phyloP scores from a whole-genome alignment of 2,888 invertebrate genomes.

The Mycalesis mineus region DNA sequence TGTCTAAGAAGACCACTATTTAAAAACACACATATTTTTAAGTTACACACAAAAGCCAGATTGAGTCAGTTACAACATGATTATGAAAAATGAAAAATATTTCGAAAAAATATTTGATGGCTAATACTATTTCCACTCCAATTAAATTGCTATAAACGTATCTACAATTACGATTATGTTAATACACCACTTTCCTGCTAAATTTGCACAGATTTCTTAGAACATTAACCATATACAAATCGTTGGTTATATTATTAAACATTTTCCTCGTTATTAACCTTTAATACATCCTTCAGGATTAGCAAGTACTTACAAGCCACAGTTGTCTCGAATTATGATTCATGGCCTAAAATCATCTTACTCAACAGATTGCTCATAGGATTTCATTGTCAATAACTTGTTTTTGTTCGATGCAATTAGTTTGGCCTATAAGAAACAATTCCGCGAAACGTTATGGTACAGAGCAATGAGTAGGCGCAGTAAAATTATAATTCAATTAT shows the following conservation, averaged over 20 bases:
- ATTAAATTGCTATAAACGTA: too few relatives aligned
- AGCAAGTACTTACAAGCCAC: background rate
- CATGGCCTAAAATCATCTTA: constrained; percentile 52
- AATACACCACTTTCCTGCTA: background rate
- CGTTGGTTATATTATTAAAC: background rate
- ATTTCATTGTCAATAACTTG: constrained; percentile 55
- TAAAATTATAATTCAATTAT: constrained; percentile 34
- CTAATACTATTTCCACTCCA: too few relatives aligned
- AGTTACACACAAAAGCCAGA: too few relatives aligned
- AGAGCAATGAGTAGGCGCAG: constrained; percentile 32
- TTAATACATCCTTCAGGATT: constrained; percentile 5
- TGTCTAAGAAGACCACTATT: too few relatives aligned
- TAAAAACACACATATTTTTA: too few relatives aligned
- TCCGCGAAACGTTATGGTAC: constrained; percentile 40
- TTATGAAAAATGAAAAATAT: too few relatives aligned
- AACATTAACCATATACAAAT: background rate
- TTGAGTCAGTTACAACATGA: too few relatives aligned
- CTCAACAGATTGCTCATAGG: constrained; percentile 61
- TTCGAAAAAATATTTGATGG: too few relatives aligned
- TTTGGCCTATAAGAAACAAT: constrained; percentile 36
- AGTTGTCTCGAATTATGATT: constrained; percentile 40
- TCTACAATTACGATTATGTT: too few relatives aligned
- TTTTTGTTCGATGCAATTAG: constrained; percentile 66
- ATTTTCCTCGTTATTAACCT: constrained; percentile 9
- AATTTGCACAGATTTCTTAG: background rate